Evolutionary conservation across 2,888 invertebrate genomes (phyloP), one percentile per base, ranked within the genome.

Genomic region (Diarsia mendica): DNA sequence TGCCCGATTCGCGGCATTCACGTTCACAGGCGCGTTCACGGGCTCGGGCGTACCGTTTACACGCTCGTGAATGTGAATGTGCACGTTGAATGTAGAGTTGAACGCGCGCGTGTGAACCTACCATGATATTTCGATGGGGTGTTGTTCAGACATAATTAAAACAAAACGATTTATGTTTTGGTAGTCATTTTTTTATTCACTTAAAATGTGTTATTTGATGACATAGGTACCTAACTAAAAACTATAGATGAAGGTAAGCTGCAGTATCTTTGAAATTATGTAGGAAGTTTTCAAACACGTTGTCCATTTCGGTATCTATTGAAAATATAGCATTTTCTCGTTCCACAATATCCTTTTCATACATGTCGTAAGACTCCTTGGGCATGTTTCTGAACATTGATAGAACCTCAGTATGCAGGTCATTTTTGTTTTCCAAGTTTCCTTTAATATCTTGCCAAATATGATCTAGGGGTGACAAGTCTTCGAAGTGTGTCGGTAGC

Each of bases 401-500:
- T 46, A 79, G 46, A 46, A 79, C 65, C n/a, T 66, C 46, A 44
- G 78, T 75, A 73, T 82, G 68, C 13, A 83, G 28, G 15, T 83
- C 55, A 15, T 55, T 13, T 20, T 20, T 15, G 20, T 6, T 46
- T 83, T 9, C 8, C 15, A 79, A 33, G 33, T 39, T 67, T 58
- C 67, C 77, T 79, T 81, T 67, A 6, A 90, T 68, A 71, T 87
- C 64, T 69, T 87, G 75, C 94, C 94, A 94, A 55, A 94, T 76
- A 18, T 85, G 77, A 58, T 91, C 82, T 53, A 91, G 84, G 5
- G 91, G 87, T n/a, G 92, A 90, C n/a, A 94, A 83, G 60, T 91
- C 89, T 63, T 89, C 76, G 46, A 90, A 90, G 69, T 87, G 85
- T 67, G 79, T 67, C 13, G 94, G 94, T 51, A 94, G 78, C 67